A percentile compares a stretch with the other conserved stretches of the same genome.
phyloP scores from a whole-genome alignment of 2,888 invertebrate genomes.

The Synanthedon formicaeformis region DNA sequence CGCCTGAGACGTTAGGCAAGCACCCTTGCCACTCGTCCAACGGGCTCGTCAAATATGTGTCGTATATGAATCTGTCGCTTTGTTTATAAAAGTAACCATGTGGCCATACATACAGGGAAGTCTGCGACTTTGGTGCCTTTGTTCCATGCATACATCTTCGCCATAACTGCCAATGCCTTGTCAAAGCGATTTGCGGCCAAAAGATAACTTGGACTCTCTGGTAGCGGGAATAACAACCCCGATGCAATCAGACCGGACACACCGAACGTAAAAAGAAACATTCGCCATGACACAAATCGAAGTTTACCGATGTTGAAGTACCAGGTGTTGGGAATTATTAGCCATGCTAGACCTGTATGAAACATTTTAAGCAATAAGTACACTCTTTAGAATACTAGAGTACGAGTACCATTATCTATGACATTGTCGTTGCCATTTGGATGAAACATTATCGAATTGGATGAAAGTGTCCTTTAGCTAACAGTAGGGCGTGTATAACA shows the following conservation, averaged over 20 bases:
- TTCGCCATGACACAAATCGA: constrained; percentile 77
- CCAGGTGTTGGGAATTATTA: constrained; percentile 73
- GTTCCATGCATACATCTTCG: constrained; percentile 69
- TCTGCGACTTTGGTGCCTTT: constrained; percentile 22
- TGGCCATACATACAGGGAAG: constrained; percentile 42
- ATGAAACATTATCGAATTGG: too few relatives aligned
- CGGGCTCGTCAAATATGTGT: too few relatives aligned
- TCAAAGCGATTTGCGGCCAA: constrained; percentile 72
- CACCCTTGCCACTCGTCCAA: too few relatives aligned
- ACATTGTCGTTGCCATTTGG: too few relatives aligned
- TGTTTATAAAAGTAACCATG: too few relatives aligned
- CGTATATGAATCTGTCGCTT: too few relatives aligned
- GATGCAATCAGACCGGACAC: constrained; percentile 74
- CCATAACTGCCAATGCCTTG: constrained; percentile 72
- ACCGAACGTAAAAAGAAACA: constrained; percentile 76
- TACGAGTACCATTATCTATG: too few relatives aligned
- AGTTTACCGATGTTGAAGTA: constrained; percentile 48
- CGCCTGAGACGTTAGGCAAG: too few relatives aligned
- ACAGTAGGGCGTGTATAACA: too few relatives aligned
- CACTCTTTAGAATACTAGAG: too few relatives aligned
- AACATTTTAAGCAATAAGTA: too few relatives aligned
- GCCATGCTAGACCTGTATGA: constrained; percentile 73
- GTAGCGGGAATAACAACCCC: constrained; percentile 66
- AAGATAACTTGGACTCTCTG: constrained; percentile 83
- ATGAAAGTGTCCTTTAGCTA: too few relatives aligned